These are phyloP conservation scores for Diachrysia chrysitis DNA, from an alignment of 2,888 invertebrate species.

Conservation along the genomic window DNA sequence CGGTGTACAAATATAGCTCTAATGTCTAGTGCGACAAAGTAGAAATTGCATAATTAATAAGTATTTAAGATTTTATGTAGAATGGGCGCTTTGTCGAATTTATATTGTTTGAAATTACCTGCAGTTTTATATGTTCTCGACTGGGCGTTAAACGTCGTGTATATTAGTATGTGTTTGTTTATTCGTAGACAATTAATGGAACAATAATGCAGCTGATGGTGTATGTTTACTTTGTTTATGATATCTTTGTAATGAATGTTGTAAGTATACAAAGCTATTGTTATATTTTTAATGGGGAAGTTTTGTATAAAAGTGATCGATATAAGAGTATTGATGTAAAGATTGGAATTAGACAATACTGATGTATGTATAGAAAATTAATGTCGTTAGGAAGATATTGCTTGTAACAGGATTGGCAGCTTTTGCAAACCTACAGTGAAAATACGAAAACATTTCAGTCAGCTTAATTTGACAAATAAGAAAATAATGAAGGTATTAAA, in stretches of 20 bases:
- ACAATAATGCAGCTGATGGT: slow-evolving; percentile 41
- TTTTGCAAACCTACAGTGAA: slow-evolving; percentile 13
- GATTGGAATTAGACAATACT: slow-evolving; percentile 65
- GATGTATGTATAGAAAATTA: slow-evolving; percentile 47
- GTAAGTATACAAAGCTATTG: slow-evolving; percentile 35
- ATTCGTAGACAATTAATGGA: slow-evolving; percentile 25
- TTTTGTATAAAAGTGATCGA: slow-evolving; percentile 52
- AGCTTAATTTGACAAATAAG: slow-evolving; percentile 10
- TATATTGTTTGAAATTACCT: slow-evolving; percentile 49
- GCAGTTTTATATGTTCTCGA: slow-evolving; percentile 41
- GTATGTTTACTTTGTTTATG: slow-evolving; percentile 32
- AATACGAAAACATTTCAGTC: background rate
- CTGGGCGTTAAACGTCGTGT: slow-evolving; percentile 54
- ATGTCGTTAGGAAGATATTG: slow-evolving; percentile 27
- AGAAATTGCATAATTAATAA: slow-evolving; percentile 57
- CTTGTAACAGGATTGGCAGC: slow-evolving; percentile 14
- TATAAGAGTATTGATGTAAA: slow-evolving; percentile 51
- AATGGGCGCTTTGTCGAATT: slow-evolving; percentile 55
- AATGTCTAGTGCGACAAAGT: slow-evolving; percentile 59
- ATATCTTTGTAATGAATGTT: slow-evolving; percentile 32
- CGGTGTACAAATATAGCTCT: slow-evolving; percentile 71
- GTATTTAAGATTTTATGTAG: slow-evolving; percentile 52
- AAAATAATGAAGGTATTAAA: slow-evolving; percentile 23
- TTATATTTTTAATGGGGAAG: slow-evolving; percentile 36
- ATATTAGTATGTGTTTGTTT: slow-evolving; percentile 34